Base-by-base conservation (phyloP, 2,888 invertebrate genomes). In the Petrolisthes manimaculis region DNA sequence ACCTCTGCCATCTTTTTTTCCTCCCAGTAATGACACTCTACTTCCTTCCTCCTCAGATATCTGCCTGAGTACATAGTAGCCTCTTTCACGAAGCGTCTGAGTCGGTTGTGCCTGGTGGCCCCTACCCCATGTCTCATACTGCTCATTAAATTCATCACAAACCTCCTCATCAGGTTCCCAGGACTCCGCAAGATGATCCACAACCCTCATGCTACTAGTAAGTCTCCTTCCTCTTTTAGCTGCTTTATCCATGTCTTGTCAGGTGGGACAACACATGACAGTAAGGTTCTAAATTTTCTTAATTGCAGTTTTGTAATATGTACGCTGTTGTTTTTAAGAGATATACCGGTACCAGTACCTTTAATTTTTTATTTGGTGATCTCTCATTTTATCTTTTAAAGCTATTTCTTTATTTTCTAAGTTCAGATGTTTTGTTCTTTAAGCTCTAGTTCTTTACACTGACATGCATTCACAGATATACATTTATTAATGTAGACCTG, bases 31-130 rank as follows among this genome's bases (percentile, higher is more conserved):
- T 37, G 1, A 37, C 37, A 37, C 37, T 37, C 37, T 37, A 2
- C 37, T 37, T 37, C 37, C 2, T 37, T 37, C 37, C 75, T 18
- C 53, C 56, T 9, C 80, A 97, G 97, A 0, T 98, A 99, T 94
- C 94, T 99, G 90, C 97, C 99, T 0, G 97, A 97, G 92, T 95
- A 96, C 91, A 93, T 99, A 92, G 97, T 98, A 8, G 98, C 98
- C 0, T 97, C 98, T 3, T 99, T 99, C 93, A 96, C 96, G 2
- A 99, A 99, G 93, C 95, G 97, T 74, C 93, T 98, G 91, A 95
- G 97, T 0, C 95, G 98, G 5, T 94, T 99, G 90, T 95, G 97
- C 24, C 94, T 99, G 87, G 94, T 96, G 53, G 97, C 98, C 5
- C 96, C 97, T 4, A 95, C 97, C 0, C 96, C 96, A 90, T 96